These are phyloP conservation scores for Ochropleura plecta DNA, from an alignment of 2,888 invertebrate species.

Conservation along the genomic window DNA sequence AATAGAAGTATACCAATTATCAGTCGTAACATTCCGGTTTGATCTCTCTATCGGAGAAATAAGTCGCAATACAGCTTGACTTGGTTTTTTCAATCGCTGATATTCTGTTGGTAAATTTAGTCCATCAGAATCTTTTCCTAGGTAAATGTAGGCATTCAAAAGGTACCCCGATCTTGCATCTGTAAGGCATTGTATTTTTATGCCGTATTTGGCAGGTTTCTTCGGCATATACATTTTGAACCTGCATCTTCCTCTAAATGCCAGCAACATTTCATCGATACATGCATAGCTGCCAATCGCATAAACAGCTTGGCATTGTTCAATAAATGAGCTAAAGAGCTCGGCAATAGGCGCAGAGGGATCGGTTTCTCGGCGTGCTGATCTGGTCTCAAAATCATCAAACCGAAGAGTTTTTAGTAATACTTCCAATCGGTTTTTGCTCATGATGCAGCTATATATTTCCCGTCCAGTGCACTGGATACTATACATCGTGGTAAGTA, in stretches of 20 bases:
- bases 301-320: conserved; percentile 12
- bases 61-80: conserved; percentile 3
- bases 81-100: conserved; percentile 3
- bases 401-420: conserved; percentile 31
- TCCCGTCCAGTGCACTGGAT: no score
- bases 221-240: conserved; percentile 57
- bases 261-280: conserved; percentile 22
- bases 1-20: conserved; percentile 13
- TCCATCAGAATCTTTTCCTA: conserved; percentile 19
- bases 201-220: conserved; percentile 52
- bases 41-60: conserved; percentile 5
- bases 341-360: no score
- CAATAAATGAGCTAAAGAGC: conserved; percentile 22
- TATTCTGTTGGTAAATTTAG: conserved; percentile 1
- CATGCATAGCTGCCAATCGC: conserved; percentile 31
- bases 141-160: conserved; percentile 16
- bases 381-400: conserved; percentile 29
- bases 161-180: conserved; percentile 49
- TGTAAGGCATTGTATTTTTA: conserved; percentile 54
- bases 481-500: no score
- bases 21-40: conserved; percentile 5
- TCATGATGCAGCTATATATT: conserved; percentile 31
- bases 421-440: conserved; percentile 30
- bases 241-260: conserved; percentile 46
- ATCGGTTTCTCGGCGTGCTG: conserved; percentile 22